Evolutionary conservation across 1,140 invertebrate species (phyloP), one percentile per base, ranked within the genome.

Genomic region (Papilio glaucus): DNA sequence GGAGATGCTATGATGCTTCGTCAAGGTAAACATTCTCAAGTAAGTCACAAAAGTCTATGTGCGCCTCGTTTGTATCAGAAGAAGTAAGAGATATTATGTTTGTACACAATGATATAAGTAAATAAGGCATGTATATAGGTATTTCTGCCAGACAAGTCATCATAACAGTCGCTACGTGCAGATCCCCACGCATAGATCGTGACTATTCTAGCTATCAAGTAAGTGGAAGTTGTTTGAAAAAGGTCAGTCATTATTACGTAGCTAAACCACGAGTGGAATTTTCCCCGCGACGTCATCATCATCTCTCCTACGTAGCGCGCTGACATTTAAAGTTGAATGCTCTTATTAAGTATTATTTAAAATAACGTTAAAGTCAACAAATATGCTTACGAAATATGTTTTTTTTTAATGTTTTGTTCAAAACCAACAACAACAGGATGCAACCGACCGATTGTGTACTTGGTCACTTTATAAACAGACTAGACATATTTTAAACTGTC

Each of bases 321-420:
- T 62, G 61, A 62, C 61, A 62, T 62, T 62, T 38, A 62, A 62
- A 62, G 61, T 62, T 62, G 61, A 62, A 38, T 33, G 33, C 26
- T 62, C 24, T 60, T 60, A 60, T 29, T 9, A 29, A 33, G 29
- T 33, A 33, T 33, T 33, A 33, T 33, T 33, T 33, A 3, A 33
- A 33, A 33, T 33, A 33, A 33, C 6, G 29, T 3, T n/a, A 33
- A 33, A 33, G 29, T 33, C 29, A 33, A 33, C 29, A 33, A 33
- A 33, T n/a, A 33, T 33, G 29, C 29, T 2, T 33, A 33, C 29
- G 29, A 33, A 33, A n/a, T n/a, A n/a, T n/a, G n/a, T n/a, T n/a
- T 33, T 33, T 33, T 33, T 33, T 33, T 33, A 3, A 33, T 33
- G 29, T 33, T 33, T 33, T 33, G 39, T 1, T 42, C 3, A 9